Evolutionary conservation across 2,888 invertebrate species (phyloP), one percentile per base, ranked within the genome.

Genomic region (Caenorhabditis imperialis): DNA sequence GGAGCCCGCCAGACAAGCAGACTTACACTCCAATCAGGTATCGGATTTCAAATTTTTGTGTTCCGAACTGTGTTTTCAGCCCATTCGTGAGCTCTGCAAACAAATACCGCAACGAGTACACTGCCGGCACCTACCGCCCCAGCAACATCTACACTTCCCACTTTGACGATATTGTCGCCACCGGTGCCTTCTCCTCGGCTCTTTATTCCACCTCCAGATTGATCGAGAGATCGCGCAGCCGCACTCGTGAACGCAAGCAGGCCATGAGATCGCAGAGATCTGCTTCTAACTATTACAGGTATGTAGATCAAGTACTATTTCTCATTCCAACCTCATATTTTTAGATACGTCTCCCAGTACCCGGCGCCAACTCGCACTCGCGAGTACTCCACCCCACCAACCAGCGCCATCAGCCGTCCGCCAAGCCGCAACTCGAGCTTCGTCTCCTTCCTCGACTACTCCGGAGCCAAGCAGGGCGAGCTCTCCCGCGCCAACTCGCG

Each of bases 401-500:
- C 82, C 6, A 76, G 72, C 20, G 69, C 67, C 14, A 61, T 85
- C 57, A 82, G 77, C 69, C 85, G 87, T 47, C 79, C 84, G 22
- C 87, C 87, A 48, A 76, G 79, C 60, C 80, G 86, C 23, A 73
- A 77, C 45, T 80, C 85, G 18, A 86, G 86, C 16, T 87, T 86
- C 76, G 58, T 83, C 45, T 85, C 85, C 23, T 87, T 87, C 86
- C 65, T 87, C 45, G 87, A 87, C 67, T 88, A 87, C 75, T 79
- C 81, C 42, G 81, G 75, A 20, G 37, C 82, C 45, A 87, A 87
- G 73, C 83, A 87, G 75, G 81, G 84, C 76, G 87, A 87, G 63
- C 77, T 87, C 55, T 80, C 82, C 25, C 83, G 87, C 48, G 75
- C 76, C 69, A 81, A 81, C 75, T 84, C 85, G 18, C 81, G 85